A percentile compares a stretch with the other conserved stretches of the same genome.
Evolutionary conservation across 2,888 invertebrate genomes (phyloP).

Genomic region (Plebejus argus): DNA sequence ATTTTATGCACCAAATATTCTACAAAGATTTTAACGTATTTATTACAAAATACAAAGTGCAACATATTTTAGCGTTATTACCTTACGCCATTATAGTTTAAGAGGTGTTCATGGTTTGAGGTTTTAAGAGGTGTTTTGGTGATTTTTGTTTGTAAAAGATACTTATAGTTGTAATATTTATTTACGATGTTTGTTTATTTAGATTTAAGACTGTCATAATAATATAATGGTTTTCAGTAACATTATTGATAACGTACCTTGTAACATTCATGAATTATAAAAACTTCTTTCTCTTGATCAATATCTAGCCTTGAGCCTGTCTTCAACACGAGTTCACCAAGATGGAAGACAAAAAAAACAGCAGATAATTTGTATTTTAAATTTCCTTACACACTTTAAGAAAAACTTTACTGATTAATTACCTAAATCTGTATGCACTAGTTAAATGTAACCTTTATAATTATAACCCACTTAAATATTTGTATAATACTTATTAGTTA

Average conservation of each 20-base stretch:
- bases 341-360: neutral
- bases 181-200: too few relatives aligned
- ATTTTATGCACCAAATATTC: constrained; percentile 26
- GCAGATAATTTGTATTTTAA: too few relatives aligned
- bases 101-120: neutral
- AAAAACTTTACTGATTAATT: too few relatives aligned
- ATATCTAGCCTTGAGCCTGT: neutral
- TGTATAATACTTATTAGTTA: too few relatives aligned
- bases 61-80: neutral
- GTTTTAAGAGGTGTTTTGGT: neutral
- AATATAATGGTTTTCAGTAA: too few relatives aligned
- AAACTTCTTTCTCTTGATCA: neutral
- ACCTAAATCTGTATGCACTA: too few relatives aligned
- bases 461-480: too few relatives aligned
- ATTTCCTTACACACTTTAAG: too few relatives aligned
- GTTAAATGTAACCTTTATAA: too few relatives aligned
- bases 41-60: constrained; percentile 3
- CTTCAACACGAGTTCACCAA: neutral
- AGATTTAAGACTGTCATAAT: too few relatives aligned
- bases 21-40: constrained; percentile 12
- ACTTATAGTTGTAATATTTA: too few relatives aligned
- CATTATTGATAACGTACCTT: neutral
- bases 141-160: neutral
- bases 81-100: neutral
- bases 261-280: neutral